A percentile compares a stretch with the other conserved stretches of the same genome.
These are phyloP conservation scores for Phrynocephalus forsythii DNA, from an alignment of 2,797 vertebrate genomes.

Conservation along the genomic window DNA sequence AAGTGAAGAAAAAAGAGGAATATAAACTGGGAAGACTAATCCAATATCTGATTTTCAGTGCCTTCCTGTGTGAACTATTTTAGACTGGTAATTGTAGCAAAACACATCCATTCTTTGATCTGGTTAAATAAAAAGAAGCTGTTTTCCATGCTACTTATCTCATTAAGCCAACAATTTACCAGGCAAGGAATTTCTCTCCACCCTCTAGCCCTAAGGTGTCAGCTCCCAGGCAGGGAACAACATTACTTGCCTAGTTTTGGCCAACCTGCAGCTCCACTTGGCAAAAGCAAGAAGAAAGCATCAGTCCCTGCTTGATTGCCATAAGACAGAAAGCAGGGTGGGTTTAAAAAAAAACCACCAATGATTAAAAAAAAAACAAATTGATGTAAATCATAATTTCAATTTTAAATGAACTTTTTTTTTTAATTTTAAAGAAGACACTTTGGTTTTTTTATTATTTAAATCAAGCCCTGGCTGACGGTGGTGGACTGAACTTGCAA, in stretches of 20 bases:
- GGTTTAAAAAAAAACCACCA: too few relatives aligned
- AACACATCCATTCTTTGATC: background rate
- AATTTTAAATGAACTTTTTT: too few relatives aligned
- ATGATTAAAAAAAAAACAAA: too few relatives aligned
- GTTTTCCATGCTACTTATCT: background rate
- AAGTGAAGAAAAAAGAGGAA: background rate
- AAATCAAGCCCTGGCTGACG: too few relatives aligned
- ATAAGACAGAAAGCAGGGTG: background rate
- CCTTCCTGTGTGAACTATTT: background rate
- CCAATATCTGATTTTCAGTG: background rate
- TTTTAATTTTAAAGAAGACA: too few relatives aligned
- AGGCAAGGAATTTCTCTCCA: background rate
- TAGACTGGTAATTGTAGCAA: background rate
- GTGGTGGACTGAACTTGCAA: background rate
- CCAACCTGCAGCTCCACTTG: background rate
- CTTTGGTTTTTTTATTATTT: too few relatives aligned
- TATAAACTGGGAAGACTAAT: constrained; percentile 6
- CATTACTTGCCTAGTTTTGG: background rate
- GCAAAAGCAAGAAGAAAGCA: background rate
- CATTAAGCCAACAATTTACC: background rate
- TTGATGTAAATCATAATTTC: too few relatives aligned
- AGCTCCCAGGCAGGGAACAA: background rate
- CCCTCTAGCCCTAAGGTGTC: background rate
- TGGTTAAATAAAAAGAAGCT: background rate
- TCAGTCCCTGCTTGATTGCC: background rate